Evolutionary conservation across 1,140 invertebrate species (phyloP), one percentile per base, ranked within the genome.

Genomic region (Formica exsecta): DNA sequence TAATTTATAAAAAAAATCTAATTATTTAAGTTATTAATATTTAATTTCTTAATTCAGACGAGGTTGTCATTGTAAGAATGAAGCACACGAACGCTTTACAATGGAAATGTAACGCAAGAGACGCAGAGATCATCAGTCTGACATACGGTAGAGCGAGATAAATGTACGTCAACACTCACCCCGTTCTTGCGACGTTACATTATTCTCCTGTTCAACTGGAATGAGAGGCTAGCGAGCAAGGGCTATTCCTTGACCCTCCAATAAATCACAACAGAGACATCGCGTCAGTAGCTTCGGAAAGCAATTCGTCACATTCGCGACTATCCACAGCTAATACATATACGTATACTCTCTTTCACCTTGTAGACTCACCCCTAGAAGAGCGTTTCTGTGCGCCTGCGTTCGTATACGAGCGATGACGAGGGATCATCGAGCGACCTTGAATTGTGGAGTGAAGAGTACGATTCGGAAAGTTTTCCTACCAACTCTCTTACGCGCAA

Each of bases 351-450:
- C 22, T 68, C 22, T 70, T 61, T 38, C 48, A 41, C 16, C 62
- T 48, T 22, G 22, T 80, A 68, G 41, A 80, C 22, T 68, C 44
- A 80, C 62, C 76, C 64, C 64, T 32, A 48, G 22, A 80, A 22
- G 22, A 70, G 32, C 9, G 16, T 11, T 22, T 38, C 32, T 5
- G 3, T 61, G 22, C 77, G 77, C 77, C 36, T 68, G 77, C 64
- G 77, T 22, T 8, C 13, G 8, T 11, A 62, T 25, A 25, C 36
- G 36, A 51, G 41, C 59, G 13, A 19, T 7, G 6, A 54, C 11
- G 13, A 51, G 51, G 61, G 62, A 79, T 66, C 62, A 79, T 79
- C 62, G 62, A 79, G 62, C n/a, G 62, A 54, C 62, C 62, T 79
- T 79, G 76, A 79, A 54, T 70, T 7, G 19, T 3, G 13, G 13